Base-by-base conservation (phyloP, 92 coral and sea anemone genomes). In the Bergia sp. region DNA sequence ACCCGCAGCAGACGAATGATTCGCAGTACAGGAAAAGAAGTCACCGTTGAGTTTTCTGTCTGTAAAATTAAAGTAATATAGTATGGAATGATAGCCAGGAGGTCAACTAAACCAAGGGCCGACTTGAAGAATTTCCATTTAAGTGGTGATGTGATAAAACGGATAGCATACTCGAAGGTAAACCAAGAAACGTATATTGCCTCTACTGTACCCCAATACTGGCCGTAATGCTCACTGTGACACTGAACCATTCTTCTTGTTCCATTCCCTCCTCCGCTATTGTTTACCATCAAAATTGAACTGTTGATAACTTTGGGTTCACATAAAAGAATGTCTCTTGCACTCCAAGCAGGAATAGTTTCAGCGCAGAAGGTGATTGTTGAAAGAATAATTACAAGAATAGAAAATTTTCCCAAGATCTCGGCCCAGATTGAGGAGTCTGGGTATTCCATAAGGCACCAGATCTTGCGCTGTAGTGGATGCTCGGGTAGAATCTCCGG, bases 351-450 rank as follows among this genome's bases (percentile, higher is more conserved):
- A 41, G 93, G 89, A 41, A 96, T 57, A 0, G 98, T 96, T 74
- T 96, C 98, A 40, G 95, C 76, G 57, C 98, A 96, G 79, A 93
- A 96, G 4, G 98, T 96, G 44, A 96, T 82, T 4, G 97, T 95
- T 2, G 98, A 96, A 11, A 92, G 82, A 11, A 91, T 69, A 42
- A 96, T 96, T 0, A 96, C 75, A 4, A 92, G 73, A 47, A 96
- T 86, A 36, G 98, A 93, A 78, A 95, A 92, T 44, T 92, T 93
- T 18, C 95, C 97, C 82, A 96, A 91, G 41, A 89, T 73, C 29
- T 90, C 91, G 13, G 98, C 98, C 49, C 87, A 88, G 0, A 77
- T 13, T 0, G 98, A 95, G 9, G 98, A 95, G 44, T 92, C 93
- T 3, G 98, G 98, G 12, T 94, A 88, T 50, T 96, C 98, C 10